A percentile compares a stretch with the other conserved stretches of the same genome.
These are phyloP conservation scores for Pteronura brasiliensis DNA, from an alignment of 2,113 vertebrate species.

Conservation along the genomic window DNA sequence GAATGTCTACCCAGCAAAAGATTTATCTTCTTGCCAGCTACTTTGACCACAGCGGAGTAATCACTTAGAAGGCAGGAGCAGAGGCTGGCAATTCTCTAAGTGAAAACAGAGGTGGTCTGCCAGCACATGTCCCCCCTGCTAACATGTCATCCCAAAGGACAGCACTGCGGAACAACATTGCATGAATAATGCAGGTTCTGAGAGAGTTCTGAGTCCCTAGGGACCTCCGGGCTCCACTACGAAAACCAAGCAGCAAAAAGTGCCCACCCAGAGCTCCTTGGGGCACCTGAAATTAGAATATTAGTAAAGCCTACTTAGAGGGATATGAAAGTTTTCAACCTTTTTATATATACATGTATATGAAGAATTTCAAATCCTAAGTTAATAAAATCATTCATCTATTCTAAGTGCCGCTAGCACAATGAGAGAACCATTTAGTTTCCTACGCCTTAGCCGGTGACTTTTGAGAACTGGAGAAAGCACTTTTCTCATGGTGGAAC, in stretches of 20 bases:
- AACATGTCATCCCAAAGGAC: rapidly evolving
- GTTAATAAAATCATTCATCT: neutral
- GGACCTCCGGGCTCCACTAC: neutral
- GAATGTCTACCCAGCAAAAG: neutral
- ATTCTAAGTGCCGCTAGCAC: neutral
- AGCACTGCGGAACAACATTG: neutral
- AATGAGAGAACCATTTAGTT: neutral
- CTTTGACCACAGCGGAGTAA: neutral
- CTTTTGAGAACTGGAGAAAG: neutral
- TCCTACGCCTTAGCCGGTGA: neutral
- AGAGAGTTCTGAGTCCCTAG: neutral
- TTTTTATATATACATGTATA: neutral
- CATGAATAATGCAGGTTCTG: neutral
- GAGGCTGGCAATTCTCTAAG: conserved; percentile 29
- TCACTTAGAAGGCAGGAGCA: neutral
- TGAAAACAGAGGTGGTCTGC: neutral
- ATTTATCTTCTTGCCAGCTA: conserved; percentile 28
- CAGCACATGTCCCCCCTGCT: neutral
- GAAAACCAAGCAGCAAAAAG: neutral
- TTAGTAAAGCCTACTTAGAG: neutral
- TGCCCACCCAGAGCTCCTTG: neutral
- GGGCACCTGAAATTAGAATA: neutral
- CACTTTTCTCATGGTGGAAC: neutral
- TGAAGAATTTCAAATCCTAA: neutral
- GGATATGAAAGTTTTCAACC: neutral